Base-by-base conservation (phyloP, 2,888 invertebrate species). In the Spilosoma lubricipeda region DNA sequence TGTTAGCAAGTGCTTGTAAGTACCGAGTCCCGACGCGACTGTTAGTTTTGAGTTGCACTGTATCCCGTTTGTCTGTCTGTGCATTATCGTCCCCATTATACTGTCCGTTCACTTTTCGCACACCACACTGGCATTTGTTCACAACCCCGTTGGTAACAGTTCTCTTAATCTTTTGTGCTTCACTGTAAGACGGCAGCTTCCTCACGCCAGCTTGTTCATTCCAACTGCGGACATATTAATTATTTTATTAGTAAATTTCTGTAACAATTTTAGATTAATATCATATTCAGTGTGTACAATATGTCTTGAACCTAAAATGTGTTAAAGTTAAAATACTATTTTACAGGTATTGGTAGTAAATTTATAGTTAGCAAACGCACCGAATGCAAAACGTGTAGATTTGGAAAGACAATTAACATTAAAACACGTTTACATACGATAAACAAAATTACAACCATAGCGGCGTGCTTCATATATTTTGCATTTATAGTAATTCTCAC, bases 111-210 rank as follows among this genome's bases (percentile, higher is more conserved):
- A 90, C 91, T 91, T 91, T 93, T 80, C 90, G 90, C 82, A 91
- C 93, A 90, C 95, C 94, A 86, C 95, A 95, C 92, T 93, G 93
- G 89, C 95, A 95, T 88, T 92, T 92, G 77, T 85, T 90, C 85
- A 92, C 93, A 81, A 89, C 91, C 88, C 94, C 94, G 90, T 94
- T 95, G 89, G 90, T 90, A 80, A 93, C 90, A 89, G 93, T 90
- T 90, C 93, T 94, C 89, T 93, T 95, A 92, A 92, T 94, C 92
- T 95, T 95, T 95, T 95, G 95, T 95, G 95, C 95, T 93, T 95
- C 95, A 93, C 93, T 95, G 86, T 94, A 94, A 85, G 92, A 90
- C 91, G 94, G 94, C 94, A 96, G 94, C 93, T 94, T 96, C 92
- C 94, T 93, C 86, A 91, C 92, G 93, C 91, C 93, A 87, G 91